These are phyloP conservation scores for Varroa destructor DNA, from an alignment of 1,140 invertebrate species.

Conservation along the genomic window DNA sequence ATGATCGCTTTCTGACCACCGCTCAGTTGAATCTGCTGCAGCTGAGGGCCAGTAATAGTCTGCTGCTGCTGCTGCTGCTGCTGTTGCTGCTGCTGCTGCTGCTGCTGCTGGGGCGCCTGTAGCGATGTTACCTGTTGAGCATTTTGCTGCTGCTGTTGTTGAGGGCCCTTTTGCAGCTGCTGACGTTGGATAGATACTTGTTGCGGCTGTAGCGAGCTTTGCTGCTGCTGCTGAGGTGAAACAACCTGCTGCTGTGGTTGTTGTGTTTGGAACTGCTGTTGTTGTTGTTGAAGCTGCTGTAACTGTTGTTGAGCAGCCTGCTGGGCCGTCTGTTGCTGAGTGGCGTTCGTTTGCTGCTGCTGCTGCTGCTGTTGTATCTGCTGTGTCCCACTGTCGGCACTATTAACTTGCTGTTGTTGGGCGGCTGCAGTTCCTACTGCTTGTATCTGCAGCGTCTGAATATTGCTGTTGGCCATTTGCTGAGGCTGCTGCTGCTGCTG, in stretches of 20 bases:
- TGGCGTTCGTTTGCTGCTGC: too few species aligned
- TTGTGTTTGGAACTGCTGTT: conserved; percentile 9
- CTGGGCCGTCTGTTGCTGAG: too few species aligned
- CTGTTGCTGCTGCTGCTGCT: neutral
- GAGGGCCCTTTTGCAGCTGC: neutral
- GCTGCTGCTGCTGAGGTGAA: neutral
- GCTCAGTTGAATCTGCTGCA: conserved; percentile 20
- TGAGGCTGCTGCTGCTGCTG: too few species aligned
- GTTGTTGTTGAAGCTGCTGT: conserved; percentile 11
- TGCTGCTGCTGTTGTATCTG: too few species aligned
- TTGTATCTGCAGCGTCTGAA: too few species aligned
- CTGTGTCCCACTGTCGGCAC: too few species aligned
- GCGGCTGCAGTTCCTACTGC: neutral
- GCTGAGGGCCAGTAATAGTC: too few species aligned
- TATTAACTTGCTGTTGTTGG: neutral
- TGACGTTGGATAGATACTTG: neutral
- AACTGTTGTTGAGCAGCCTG: conserved; percentile 3
- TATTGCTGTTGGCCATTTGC: too few species aligned
- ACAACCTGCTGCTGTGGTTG: neutral
- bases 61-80: neutral
- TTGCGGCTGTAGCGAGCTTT: neutral
- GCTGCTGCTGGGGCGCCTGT: neutral
- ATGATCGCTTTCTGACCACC: conserved; percentile 26
- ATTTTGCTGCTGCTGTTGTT: neutral
- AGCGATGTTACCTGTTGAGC: neutral